These are phyloP conservation scores for Muschampia staudingeri DNA, from an alignment of 2,888 invertebrate species.

Conservation along the genomic window DNA sequence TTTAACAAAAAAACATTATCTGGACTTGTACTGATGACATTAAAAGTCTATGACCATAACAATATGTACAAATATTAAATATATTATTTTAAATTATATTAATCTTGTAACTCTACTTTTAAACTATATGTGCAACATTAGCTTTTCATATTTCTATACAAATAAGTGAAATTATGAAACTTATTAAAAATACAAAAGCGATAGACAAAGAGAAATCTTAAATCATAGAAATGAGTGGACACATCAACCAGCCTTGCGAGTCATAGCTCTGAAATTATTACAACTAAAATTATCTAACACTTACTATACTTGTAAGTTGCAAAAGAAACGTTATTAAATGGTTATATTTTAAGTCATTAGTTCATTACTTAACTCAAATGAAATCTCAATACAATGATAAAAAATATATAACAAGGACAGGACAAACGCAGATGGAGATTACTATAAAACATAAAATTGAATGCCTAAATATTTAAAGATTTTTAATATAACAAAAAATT, in stretches of 20 bases:
- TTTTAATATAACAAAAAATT: background rate
- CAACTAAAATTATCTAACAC: constrained; percentile 76
- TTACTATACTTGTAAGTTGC: constrained; percentile 71
- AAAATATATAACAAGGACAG: background rate
- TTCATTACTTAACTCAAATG: constrained; percentile 22
- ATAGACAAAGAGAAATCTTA: constrained; percentile 72
- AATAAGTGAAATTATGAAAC: constrained; percentile 33
- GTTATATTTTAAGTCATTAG: constrained; percentile 51
- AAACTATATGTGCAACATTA: constrained; percentile 43
- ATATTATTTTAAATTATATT: constrained; percentile 45
- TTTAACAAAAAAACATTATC: constrained; percentile 37
- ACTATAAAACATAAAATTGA: background rate
- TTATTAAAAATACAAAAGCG: constrained; percentile 37
- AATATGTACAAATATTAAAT: constrained; percentile 49
- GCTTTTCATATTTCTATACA: constrained; percentile 20
- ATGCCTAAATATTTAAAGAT: background rate
- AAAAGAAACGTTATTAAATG: constrained; percentile 70
- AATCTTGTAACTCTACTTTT: constrained; percentile 32
- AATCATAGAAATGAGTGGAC: constrained; percentile 84
- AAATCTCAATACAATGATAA: constrained; percentile 36
- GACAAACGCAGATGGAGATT: background rate
- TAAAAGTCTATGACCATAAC: constrained; percentile 48
- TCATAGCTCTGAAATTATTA: constrained; percentile 77
- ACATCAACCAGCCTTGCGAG: constrained; percentile 88
- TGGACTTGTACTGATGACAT: constrained; percentile 49